Evolutionary conservation across 2,113 vertebrate genomes (phyloP).

Genomic region (Zosterops lateralis): DNA sequence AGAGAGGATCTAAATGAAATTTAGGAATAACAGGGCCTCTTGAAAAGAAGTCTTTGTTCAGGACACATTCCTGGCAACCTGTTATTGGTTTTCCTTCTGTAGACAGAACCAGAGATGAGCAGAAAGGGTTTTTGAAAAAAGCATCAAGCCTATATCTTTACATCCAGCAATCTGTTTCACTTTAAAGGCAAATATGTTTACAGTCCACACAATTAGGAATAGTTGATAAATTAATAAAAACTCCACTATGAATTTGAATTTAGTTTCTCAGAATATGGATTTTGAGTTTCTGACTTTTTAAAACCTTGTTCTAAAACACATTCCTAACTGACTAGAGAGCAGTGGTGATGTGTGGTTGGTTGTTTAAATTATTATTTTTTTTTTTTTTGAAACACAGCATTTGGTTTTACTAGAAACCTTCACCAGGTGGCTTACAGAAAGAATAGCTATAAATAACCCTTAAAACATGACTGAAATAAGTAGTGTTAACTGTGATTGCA

Average conservation of each 20-base stretch:
- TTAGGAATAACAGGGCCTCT: not conserved
- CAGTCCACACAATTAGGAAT: not conserved
- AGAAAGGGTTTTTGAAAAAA: not conserved
- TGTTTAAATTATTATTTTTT: not conserved
- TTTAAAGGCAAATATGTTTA: not conserved
- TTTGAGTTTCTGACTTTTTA: conserved; percentile 37
- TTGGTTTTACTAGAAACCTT: conserved; percentile 71
- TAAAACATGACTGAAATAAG: conserved; percentile 60
- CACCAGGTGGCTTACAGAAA: conserved; percentile 68
- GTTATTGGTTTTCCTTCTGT: not conserved
- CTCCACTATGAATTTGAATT: conserved; percentile 9
- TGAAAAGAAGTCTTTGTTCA: not conserved
- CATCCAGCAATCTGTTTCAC: not conserved
- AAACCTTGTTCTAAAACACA: conserved; percentile 36
- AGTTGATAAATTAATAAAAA: conserved; percentile 32
- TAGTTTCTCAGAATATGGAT: conserved; percentile 17
- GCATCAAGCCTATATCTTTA: not conserved
- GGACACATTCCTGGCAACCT: not conserved
- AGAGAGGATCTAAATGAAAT: not conserved
- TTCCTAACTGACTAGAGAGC: conserved; percentile 45
- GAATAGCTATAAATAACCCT: conserved; percentile 68
- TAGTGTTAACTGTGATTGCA: conserved; percentile 41
- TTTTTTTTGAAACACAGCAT: conserved; percentile 28
- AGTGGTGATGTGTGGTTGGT: not conserved
- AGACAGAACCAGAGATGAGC: not conserved